Conservation (phyloP, 2,113 vertebrate species). For the Chionomys nivalis region DNA sequence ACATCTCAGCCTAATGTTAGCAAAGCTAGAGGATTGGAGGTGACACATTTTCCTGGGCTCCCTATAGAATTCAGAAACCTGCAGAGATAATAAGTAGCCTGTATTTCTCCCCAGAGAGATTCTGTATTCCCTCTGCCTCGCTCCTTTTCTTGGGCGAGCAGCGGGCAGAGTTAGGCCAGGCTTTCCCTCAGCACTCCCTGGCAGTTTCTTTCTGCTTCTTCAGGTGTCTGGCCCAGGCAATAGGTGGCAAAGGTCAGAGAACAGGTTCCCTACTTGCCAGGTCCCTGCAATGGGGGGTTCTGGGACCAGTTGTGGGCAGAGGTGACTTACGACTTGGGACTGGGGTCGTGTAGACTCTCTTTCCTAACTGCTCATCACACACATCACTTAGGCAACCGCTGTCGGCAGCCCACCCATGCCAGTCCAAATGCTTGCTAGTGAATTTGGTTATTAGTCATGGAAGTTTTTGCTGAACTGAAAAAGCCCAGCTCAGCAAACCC, state of each 20-base stretch:
- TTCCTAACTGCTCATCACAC: neutral
- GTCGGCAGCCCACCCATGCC: neutral
- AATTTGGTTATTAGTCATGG: neutral
- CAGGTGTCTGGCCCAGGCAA: neutral
- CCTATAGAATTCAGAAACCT: neutral
- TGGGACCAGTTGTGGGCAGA: neutral
- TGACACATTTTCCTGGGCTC: neutral
- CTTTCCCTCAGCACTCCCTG: neutral
- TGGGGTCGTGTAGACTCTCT: neutral
- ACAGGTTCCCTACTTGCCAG: neutral
- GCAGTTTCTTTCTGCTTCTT: neutral
- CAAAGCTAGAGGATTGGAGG: neutral
- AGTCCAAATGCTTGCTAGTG: neutral
- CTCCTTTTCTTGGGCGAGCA: neutral
- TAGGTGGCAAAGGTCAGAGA: neutral
- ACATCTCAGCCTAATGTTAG: neutral
- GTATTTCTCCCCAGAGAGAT: neutral
- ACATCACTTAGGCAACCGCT: neutral
- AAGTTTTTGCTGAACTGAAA: neutral
- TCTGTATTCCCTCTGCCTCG: neutral
- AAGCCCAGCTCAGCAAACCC: neutral
- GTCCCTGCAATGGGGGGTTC: too few relatives aligned
- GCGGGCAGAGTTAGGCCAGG: too few relatives aligned
- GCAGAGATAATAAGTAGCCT: neutral
- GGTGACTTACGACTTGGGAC: rapidly evolving